Evolutionary conservation across 2,888 invertebrate species (phyloP).

Genomic region (Ichneumon xanthorius): DNA sequence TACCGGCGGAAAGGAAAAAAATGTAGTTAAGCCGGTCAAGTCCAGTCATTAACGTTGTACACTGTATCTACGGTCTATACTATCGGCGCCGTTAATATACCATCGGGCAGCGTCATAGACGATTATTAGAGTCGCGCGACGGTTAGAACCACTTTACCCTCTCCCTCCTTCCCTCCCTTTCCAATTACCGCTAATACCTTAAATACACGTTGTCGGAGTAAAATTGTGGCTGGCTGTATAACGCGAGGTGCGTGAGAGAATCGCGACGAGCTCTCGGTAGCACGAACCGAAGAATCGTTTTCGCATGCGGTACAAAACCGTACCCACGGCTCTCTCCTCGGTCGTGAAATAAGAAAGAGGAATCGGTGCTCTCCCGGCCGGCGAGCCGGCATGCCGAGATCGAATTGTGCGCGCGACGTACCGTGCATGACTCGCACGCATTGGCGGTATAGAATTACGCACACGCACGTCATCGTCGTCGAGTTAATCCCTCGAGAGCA

Average conservation of each 20-base stretch:
- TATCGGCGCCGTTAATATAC: conserved; percentile 29
- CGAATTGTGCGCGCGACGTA: conserved; percentile 40
- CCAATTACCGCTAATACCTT: conserved; percentile 62
- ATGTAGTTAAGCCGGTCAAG: background rate
- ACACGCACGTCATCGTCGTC: conserved; percentile 42
- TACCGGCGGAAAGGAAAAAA: background rate
- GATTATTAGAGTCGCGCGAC: conserved; percentile 51
- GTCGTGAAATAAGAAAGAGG: conserved; percentile 41
- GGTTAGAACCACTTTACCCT: conserved; percentile 26
- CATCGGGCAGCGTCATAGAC: conserved; percentile 37
- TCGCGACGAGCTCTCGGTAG: conserved; percentile 37
- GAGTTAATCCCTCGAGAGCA: background rate
- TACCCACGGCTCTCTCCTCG: conserved; percentile 20
- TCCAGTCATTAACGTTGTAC: background rate
- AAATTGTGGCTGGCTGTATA: conserved; percentile 42
- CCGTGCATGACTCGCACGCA: conserved; percentile 44
- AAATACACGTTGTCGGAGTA: conserved; percentile 56
- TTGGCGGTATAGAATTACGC: conserved; percentile 51
- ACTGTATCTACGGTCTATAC: background rate
- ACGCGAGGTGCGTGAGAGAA: conserved; percentile 56
- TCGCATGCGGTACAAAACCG: conserved; percentile 24
- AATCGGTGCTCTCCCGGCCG: conserved; percentile 11
- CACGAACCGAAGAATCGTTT: conserved; percentile 55
- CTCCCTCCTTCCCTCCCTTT: conserved; percentile 18
- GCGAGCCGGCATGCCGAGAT: conserved; percentile 3